Base-by-base conservation (phyloP, 37 sponge, comb jelly and placozoan species). In the Geodia barretti region DNA sequence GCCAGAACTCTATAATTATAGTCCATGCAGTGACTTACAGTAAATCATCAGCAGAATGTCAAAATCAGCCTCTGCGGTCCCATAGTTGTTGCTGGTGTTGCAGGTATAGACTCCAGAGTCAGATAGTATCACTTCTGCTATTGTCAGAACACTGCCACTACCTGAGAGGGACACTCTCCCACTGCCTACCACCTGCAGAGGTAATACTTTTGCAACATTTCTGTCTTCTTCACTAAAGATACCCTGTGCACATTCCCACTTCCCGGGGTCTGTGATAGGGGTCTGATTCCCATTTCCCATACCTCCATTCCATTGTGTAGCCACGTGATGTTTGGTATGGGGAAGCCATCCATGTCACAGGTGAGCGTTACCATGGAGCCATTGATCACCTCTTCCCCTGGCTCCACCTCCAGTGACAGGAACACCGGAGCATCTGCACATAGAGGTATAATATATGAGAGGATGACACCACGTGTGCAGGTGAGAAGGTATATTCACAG, bases 321-420 rank as follows among this genome's bases (percentile, higher is more conserved):
- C 91, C 91, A 90, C 9, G 82, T 41, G 30, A 90, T 81, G 61
- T 33, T 43, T 28, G 91, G 91, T 5, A 40, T 32, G 0, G 91
- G 91, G 23, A 41, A 3, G 8, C 91, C 91, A 5, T 72, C 38
- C 26, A 81, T 81, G 62, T 11, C 28, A 64, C 91, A 90, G 38
- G 41, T 70, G 35, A 90, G 67, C 7, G 59, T 28, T 20, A 40
- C 39, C 0, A 7, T 79, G 39, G 79, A 30, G 38, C 42, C 64
- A 2, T 39, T 35, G 40, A 59, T 19, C 20, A 72, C 74, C 11
- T 23, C 64, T 17, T 47, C 35, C 30, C 5, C 37, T 8, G 58
- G 14, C 1, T 43, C 75, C 42, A 74, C 75, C 39, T 35, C 30
- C n/a, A 58, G 39, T 36, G 71, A 30, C n/a, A 24, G 33, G 4